Evolutionary conservation across 1,140 invertebrate genomes (phyloP), one percentile per base, ranked within the genome.

Genomic region (Pogonus chalceus): DNA sequence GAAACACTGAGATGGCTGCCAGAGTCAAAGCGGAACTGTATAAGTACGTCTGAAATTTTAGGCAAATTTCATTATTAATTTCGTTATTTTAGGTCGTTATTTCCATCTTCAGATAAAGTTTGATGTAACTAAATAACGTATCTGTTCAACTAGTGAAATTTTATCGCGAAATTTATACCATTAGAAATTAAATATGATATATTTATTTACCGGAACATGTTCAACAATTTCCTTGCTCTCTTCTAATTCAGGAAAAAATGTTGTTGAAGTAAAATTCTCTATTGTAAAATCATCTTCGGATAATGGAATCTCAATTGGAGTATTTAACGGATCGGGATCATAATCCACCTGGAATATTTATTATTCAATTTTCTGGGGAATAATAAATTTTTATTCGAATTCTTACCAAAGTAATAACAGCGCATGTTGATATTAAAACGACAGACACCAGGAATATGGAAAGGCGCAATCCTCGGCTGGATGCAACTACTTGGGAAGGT

Each of bases 1-100:
- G 75, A 70, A 94, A 92, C 10, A 90, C 82, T 46, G 88, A 92
- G 57, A 90, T 87, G 0, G 83, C 79, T 0, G 87, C 77, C 39
- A 94, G 63, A 0, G 83, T 82, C 23, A 93, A 72, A 22, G 87
- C 83, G 39, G 87, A 84, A 57, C 87, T 87, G 65, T 88, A 84
- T 0, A 90, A 63, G 64, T 88, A 92, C 4, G 86, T 83, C 86
- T 89, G 74, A 31, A 76, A 74, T 31, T 35, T 60, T 60, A 63
- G 65, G 7, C 18, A 43, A n/a, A n/a, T n/a, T n/a, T n/a, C n/a
- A n/a, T n/a, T n/a, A n/a, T n/a, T n/a, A n/a, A n/a, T n/a, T n/a
- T n/a, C n/a, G n/a, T n/a, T n/a, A n/a, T n/a, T n/a, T n/a, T n/a
- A n/a, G n/a, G n/a, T n/a, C n/a, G n/a, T n/a, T n/a, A n/a, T n/a